A percentile compares a stretch with the other conserved stretches of the same genome.
phyloP scores from a whole-genome alignment of 2,888 invertebrate genomes.

The Stenotaenia linearis region DNA sequence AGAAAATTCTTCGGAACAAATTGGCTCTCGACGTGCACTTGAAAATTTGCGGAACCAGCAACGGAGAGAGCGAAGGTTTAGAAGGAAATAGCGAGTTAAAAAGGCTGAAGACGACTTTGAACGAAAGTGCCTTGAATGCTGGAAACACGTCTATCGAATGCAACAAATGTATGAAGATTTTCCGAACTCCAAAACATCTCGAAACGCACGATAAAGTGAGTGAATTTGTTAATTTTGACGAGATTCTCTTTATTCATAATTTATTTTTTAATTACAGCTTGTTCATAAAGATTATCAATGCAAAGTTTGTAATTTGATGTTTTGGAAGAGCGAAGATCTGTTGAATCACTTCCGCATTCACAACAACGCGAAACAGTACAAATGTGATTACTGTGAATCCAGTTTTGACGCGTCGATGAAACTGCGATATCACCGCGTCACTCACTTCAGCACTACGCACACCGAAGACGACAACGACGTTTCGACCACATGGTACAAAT shows the following conservation, averaged over 20 bases:
- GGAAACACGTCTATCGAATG: neutral
- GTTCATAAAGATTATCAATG: neutral
- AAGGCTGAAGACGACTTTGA: neutral
- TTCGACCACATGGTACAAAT: neutral
- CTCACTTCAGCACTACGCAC: neutral
- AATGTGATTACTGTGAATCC: neutral
- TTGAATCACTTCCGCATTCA: neutral
- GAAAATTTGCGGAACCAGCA: neutral
- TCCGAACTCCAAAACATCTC: constrained; percentile 10
- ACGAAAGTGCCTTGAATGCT: neutral
- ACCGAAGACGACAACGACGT: too few relatives aligned
- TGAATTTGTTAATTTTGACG: neutral
- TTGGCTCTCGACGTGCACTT: neutral
- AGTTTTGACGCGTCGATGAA: neutral
- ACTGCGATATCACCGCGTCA: neutral
- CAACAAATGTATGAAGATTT: neutral
- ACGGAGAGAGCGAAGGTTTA: neutral
- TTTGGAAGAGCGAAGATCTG: neutral
- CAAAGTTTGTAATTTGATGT: neutral
- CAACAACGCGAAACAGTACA: neutral
- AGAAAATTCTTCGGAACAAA: neutral
- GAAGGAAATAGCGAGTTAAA: neutral
- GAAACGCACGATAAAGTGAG: constrained; percentile 12
- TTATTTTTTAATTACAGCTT: neutral
- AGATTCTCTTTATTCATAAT: neutral